phyloP scores from a whole-genome alignment of 92 coral and sea anemone species.

The Epizoanthus stellaris region DNA sequence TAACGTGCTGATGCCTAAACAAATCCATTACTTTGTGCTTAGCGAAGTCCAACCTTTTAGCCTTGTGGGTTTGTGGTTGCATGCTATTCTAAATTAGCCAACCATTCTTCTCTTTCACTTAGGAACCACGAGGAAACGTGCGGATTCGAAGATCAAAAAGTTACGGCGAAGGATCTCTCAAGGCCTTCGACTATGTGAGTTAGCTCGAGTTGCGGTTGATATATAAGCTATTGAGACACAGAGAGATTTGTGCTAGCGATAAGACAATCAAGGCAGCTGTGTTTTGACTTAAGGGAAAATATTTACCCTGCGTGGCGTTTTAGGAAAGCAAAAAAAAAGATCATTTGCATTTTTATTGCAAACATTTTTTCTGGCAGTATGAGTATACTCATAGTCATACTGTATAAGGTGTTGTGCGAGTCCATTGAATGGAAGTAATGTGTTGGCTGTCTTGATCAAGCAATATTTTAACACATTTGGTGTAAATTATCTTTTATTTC shows the following conservation, averaged over 20 bases:
- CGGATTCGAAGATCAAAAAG: conserved; percentile 91
- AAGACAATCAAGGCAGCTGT: not conserved
- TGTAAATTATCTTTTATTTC: not conserved
- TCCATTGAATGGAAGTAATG: not conserved
- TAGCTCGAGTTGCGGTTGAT: not conserved
- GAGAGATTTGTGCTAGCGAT: not conserved
- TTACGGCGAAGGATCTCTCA: conserved; percentile 90
- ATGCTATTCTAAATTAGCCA: not conserved
- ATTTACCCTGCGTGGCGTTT: no score
- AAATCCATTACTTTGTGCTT: not conserved
- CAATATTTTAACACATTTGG: not conserved
- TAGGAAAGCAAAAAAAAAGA: no score
- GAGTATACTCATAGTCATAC: no score
- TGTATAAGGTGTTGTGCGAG: no score
- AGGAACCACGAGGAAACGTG: conserved; percentile 54
- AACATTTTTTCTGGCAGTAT: no score
- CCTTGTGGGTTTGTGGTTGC: conserved; percentile 26
- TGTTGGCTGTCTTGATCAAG: not conserved
- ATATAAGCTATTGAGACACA: no score
- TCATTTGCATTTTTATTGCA: not conserved
- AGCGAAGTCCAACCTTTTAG: not conserved
- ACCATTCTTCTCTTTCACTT: not conserved
- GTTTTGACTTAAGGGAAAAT: not conserved
- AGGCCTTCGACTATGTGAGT: conserved; percentile 93
- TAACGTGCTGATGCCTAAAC: conserved; percentile 1